Base-by-base conservation (phyloP, 2,797 vertebrate species). In the Podargus strigoides region DNA sequence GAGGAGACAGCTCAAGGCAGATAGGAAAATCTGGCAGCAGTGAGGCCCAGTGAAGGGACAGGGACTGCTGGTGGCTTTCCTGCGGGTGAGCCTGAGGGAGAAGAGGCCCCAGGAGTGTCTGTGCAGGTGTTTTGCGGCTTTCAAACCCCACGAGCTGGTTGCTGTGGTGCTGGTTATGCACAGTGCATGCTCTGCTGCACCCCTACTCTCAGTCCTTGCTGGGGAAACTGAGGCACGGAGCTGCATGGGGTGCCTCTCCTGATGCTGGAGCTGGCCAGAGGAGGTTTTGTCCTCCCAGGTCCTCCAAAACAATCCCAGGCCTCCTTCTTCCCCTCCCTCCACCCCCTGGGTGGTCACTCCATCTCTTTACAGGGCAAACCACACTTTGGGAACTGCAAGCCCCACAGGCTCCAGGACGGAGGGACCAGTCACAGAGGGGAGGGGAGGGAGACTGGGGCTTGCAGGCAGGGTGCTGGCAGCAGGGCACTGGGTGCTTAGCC, bases 31-130 rank as follows among this genome's bases (percentile, higher is more conserved):
- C 22, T 36, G 18, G 44, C 36, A 81, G 84, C 13, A 17, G 64
- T 1, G 14, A 56, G 36, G 32, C 19, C 15, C 46, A 7, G 37
- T 3, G 47, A 74, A 70, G 30, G 47, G 64, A 46, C 14, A 39
- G 26, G 26, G 42, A 13, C 28, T 74, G 59, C 63, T 0, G 1
- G 37, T 68, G 59, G 6, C 17, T 86, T 30, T 73, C 28, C 39
- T 47, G 7, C 1, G 2, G 47, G 41, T 1, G 7, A 59, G 7
- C 3, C 37, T 20, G 18, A 0, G 1, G 34, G 30, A 77, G 18
- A 36, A 58, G 63, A 52, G 47, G 44, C 28, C 16, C 34, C 6
- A 4, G 39, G 72, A 10, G 19, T 83, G 23, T 46, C 60, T 2
- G 0, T 36, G 68, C 32, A 24, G 68, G 28, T n/a, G 26, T 27